Base-by-base conservation (phyloP, 2,113 vertebrate species). In the Ranitomeya variabilis region DNA sequence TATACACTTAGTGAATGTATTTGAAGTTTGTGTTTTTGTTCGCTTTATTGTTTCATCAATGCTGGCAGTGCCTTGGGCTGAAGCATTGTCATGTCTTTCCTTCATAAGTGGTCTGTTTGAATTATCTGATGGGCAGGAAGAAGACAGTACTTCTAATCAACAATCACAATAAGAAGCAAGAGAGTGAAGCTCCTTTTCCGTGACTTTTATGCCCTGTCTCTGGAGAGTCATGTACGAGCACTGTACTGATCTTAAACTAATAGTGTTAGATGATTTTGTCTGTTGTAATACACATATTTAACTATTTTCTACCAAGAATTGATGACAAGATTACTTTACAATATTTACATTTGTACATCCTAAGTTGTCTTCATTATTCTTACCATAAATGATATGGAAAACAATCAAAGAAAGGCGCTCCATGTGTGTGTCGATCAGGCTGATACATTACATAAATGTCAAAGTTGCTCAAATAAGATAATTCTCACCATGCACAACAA, bases 81-180 rank as follows among this genome's bases (percentile, higher is more conserved):
- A 57, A 52, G 45, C 31, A 14, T 64, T 79, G 74, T 77, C 71
- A 79, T 31, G 74, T 79, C 60, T 26, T 54, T 67, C 59, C 60
- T 78, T 86, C 66, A 37, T n/a, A 86, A 79, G 74, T 79, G 85
- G 85, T 86, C 85, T 86, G 74, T 86, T 78, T 86, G 57, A 86
- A 86, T 86, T 79, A 86, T 60, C 59, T 79, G 37, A 78, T 79
- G 59, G 37, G 74, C n/a, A 66, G 74, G 66, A n/a, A 79, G 45
- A 13, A 79, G 85, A 86, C 85, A 86, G 59, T 62, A 66, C 71
- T 52, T 78, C 21, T 78, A 86, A 79, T 86, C 85, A 86, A 60
- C 85, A 64, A 86, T 78, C 85, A 66, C 59, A 79, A 78, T n/a
- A 9, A 86, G 85, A 31, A 31, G 52, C 51, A 21, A 23, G 51